phyloP scores from a whole-genome alignment of 2,797 vertebrate genomes.

The Eospalax fontanierii region DNA sequence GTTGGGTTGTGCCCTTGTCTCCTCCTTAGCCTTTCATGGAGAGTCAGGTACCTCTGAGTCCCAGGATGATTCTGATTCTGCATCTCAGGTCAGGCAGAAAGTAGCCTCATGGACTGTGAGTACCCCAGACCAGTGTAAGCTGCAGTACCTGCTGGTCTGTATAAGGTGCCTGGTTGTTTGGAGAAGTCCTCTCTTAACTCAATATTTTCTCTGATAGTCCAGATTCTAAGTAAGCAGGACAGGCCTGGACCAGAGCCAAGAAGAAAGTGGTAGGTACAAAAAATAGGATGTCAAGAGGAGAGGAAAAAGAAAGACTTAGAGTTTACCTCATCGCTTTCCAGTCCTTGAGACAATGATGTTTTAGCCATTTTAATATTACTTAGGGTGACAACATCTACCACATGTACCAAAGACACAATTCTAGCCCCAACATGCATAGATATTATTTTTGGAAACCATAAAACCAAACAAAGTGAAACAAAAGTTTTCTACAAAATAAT shows the following conservation, averaged over 20 bases:
- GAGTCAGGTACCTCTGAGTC: not conserved
- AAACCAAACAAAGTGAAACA: too few relatives aligned
- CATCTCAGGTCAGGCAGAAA: not conserved
- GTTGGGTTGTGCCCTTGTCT: not conserved
- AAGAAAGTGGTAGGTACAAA: not conserved
- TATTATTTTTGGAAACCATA: not conserved
- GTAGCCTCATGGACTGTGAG: not conserved
- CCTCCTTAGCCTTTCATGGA: not conserved
- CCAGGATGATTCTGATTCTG: not conserved
- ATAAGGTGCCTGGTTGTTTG: not conserved
- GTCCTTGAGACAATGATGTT: not conserved
- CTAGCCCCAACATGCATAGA: not conserved
- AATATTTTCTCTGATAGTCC: not conserved
- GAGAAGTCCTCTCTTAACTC: not conserved
- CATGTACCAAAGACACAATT: not conserved
- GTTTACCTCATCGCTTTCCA: not conserved
- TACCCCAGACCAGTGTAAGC: not conserved
- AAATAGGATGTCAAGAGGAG: not conserved
- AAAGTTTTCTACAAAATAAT: not conserved
- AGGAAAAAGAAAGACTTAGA: not conserved
- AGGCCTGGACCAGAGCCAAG: not conserved
- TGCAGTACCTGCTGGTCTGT: not conserved
- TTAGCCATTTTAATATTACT: not conserved
- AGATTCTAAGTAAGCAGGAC: not conserved
- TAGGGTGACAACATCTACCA: not conserved